Conservation (phyloP, 2,797 vertebrate species). For the Linurgus olivaceus region DNA sequence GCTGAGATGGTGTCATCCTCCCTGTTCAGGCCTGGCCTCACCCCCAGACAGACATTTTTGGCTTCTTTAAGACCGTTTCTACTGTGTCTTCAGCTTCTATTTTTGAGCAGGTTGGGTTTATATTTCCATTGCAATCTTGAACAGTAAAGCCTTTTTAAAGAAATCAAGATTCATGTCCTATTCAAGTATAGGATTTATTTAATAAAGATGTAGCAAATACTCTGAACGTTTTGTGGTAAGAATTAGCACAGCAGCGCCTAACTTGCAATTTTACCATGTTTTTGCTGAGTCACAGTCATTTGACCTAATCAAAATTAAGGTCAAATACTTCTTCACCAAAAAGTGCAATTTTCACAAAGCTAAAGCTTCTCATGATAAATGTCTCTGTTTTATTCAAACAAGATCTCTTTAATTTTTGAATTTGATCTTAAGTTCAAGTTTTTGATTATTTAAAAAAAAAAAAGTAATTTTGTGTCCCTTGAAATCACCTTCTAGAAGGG, state of each 20-base stretch:
- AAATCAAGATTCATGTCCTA: background rate
- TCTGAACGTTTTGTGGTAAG: background rate
- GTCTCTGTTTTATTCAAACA: background rate
- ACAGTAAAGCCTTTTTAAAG: background rate
- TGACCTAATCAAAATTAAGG: background rate
- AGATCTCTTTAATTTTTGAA: background rate
- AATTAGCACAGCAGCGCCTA: background rate
- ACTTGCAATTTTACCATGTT: background rate
- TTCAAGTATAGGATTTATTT: background rate
- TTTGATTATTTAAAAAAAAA: background rate
- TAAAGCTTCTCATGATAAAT: background rate
- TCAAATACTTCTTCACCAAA: background rate
- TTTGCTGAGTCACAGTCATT: background rate
- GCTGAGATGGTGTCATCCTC: background rate
- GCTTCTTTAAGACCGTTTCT: background rate
- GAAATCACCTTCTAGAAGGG: background rate
- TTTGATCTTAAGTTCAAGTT: background rate
- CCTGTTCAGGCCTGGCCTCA: rapidly evolving
- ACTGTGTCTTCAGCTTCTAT: background rate
- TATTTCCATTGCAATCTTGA: background rate
- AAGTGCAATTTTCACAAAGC: background rate
- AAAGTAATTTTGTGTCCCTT: background rate
- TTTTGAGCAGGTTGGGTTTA: background rate
- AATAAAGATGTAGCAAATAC: background rate
- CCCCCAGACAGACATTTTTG: background rate